These are phyloP conservation scores for Ictalurus furcatus DNA, from an alignment of 2,113 vertebrate genomes.

Conservation along the genomic window DNA sequence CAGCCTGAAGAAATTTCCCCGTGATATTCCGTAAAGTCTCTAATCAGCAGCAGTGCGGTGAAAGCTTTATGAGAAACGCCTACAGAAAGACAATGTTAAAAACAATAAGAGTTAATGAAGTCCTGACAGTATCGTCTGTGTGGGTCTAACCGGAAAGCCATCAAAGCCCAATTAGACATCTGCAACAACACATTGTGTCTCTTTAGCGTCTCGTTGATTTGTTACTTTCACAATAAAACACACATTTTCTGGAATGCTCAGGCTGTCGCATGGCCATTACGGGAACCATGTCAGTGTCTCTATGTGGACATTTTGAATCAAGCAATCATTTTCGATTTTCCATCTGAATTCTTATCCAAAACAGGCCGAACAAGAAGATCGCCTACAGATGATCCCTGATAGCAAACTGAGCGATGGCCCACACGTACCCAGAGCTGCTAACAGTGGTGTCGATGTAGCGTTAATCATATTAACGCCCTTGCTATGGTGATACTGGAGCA, in stretches of 20 bases:
- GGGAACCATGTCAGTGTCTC: conserved; percentile 8
- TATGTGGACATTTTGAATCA: conserved; percentile 5
- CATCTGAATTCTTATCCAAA: background rate
- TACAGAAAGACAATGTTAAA: conserved; percentile 17
- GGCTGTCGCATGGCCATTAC: background rate
- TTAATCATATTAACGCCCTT: background rate
- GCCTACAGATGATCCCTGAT: background rate
- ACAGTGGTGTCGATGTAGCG: background rate
- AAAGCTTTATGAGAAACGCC: conserved; percentile 21
- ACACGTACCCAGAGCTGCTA: background rate
- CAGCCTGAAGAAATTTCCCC: conserved; percentile 1
- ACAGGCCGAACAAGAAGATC: too few relatives aligned
- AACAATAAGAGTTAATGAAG: conserved; percentile 45
- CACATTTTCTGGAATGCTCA: conserved; percentile 14
- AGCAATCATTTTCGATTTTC: background rate
- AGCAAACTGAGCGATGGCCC: background rate
- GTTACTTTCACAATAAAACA: conserved; percentile 14
- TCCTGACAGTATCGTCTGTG: background rate
- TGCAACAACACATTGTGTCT: conserved; percentile 19
- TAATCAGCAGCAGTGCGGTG: conserved; percentile 19
- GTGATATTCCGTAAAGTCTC: conserved; percentile 14
- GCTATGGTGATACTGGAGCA: background rate
- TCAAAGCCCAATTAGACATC: conserved; percentile 39
- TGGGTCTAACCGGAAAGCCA: conserved; percentile 29
- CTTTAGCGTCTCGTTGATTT: conserved; percentile 19